Evolutionary conservation across 1,140 invertebrate genomes (phyloP), one percentile per base, ranked within the genome.

Genomic region (Araneus ventricosus): DNA sequence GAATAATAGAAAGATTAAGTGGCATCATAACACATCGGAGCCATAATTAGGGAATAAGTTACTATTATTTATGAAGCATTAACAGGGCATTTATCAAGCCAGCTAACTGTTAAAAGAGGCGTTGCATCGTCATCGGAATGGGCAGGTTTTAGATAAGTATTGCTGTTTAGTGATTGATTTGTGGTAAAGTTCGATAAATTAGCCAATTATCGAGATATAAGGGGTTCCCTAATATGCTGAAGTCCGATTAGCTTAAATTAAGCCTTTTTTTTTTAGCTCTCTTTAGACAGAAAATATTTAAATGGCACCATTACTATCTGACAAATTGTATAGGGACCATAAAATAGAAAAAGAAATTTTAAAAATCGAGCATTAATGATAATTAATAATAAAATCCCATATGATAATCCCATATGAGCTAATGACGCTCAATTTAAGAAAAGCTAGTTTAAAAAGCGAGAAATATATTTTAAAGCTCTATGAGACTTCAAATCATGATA

Each of bases 1-100:
- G 67, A 41, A 84, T 52, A 84, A 52, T 45, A 57, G 24, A 84
- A 84, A 52, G 82, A 52, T 84, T 84, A 84, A 75, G 70, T 75
- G 70, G 70, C 70, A 75, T 75, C 70, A 75, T 75, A 75, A 75
- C 70, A 75, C 70, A 30, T 34, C 30, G 4, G 70, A 37, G 17
- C 70, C 70, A 34, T 75, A 75, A 75, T 75, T 75, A 75, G 70
- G 70, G 70, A 75, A 37, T 75, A 34, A 75, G 34, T 75, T 75
- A 75, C 70, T 75, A 75, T 75, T 75, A 75, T 75, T 75, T 75
- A 75, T 75, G 70, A 75, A 37, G 70, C 70, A 37, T 75, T 75
- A 75, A 75, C 70, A 20, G 10, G 70, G 70, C 70, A 34, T 75
- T 75, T 1, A 75, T 75, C 34, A 75, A n/a, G 5, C 6, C 22